Conservation (phyloP, 2,113 vertebrate genomes). For the Myiagra hebetior region DNA sequence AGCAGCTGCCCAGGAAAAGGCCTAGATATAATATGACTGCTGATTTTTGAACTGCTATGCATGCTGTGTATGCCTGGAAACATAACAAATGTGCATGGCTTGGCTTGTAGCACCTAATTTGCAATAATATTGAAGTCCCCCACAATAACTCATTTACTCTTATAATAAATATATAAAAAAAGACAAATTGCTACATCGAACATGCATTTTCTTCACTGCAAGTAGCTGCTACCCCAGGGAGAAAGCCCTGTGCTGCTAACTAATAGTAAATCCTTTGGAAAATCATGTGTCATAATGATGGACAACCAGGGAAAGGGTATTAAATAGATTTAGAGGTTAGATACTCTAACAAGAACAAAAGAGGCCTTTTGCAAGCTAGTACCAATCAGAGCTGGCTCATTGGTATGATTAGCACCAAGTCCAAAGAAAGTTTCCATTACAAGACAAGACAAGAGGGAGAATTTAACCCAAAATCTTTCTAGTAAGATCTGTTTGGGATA, state of each 20-base stretch:
- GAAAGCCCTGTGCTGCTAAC: conserved; percentile 79
- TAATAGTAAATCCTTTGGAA: conserved; percentile 84
- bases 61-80: conserved; percentile 71
- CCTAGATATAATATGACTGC: conserved; percentile 50
- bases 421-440: conserved; percentile 55
- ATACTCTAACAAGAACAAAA: conserved; percentile 82
- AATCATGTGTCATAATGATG: conserved; percentile 87
- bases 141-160: conserved; percentile 86
- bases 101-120: conserved; percentile 78
- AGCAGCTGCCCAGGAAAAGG: conserved; percentile 49
- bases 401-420: conserved; percentile 59
- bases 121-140: conserved; percentile 81
- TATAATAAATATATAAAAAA: conserved; percentile 88
- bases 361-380: conserved; percentile 74
- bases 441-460: conserved; percentile 20
- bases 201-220: conserved; percentile 83
- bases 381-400: conserved; percentile 61
- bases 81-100: conserved; percentile 78
- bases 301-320: conserved; percentile 81
- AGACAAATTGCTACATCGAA: conserved; percentile 87
- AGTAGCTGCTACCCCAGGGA: conserved; percentile 80
- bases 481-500: background rate
- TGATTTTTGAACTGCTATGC: conserved; percentile 70
- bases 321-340: conserved; percentile 86
- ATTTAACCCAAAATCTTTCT: conserved; percentile 20